Evolutionary conservation across 2,888 invertebrate species (phyloP), one percentile per base, ranked within the genome.

Genomic region (Acrobasis consociella): DNA sequence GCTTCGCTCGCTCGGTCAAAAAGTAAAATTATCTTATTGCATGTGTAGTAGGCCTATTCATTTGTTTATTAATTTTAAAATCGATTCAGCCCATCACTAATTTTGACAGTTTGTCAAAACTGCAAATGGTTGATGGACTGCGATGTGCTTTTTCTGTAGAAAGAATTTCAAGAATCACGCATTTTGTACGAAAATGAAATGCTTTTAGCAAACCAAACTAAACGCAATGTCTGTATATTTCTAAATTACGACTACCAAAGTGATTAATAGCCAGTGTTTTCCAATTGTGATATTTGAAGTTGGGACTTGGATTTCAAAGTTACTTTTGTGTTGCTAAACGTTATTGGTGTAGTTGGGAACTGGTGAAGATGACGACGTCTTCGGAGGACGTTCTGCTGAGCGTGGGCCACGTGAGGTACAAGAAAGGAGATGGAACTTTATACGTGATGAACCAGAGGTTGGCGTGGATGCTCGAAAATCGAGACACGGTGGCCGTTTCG

Each of bases 381-480:
- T 97, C 97, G 64, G 99, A 99, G 93, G 99, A 99, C 91, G 98
- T 99, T 63, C 93, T 99, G 73, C 94, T 98, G 72, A 97, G 98
- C 93, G 96, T 99, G 74, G 95, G 96, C 69, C 95, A 97, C 89
- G 99, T 99, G 67, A 95, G 97, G 67, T 98, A 96, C 84, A 99
- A 99, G 89, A 99, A 99, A 90, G 97, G 97, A 62, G 98, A 99
- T 91, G 99, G 99, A 11, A 97, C 97, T 0, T 92, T 99, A 64
- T 98, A 99, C 86, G 95, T 99, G 69, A 99, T 99, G 98, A 97
- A 97, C 75, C 97, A 98, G 87, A 94, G 99, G 74, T 93, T 99
- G 72, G 99, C 98, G 49, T 99, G 99, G 98, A 98, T 99, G 97
- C 94, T 97, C 68, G 97, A 98, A 82, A 97, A 98, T 83, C 94